Percentiles rank a stretch among this genome's conserved stretches.
Conservation (phyloP, 1,140 invertebrate species). For the Brachionus paranguensis region DNA sequence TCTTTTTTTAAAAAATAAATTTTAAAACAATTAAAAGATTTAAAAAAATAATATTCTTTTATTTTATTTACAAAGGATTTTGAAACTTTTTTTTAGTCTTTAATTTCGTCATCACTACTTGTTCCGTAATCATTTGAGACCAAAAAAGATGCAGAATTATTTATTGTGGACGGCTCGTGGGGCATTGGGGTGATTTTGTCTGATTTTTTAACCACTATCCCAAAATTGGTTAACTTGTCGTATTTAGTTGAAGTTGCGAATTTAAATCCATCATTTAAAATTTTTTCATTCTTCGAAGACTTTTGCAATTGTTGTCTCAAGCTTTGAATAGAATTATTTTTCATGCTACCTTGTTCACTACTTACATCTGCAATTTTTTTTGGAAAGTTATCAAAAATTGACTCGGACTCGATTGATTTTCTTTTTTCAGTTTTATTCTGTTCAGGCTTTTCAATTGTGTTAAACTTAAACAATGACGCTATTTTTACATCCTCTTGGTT, state of each 20-base stretch:
- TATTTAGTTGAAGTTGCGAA: neutral
- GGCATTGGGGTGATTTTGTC: neutral
- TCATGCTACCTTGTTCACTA: neutral
- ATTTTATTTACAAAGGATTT: neutral
- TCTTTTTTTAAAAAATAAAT: neutral
- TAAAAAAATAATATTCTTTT: neutral
- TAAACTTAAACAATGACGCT: slow-evolving; percentile 66
- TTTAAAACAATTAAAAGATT: neutral
- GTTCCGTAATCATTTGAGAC: neutral
- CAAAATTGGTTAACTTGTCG: neutral
- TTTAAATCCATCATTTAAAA: neutral
- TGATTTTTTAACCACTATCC: neutral
- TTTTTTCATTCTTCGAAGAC: neutral
- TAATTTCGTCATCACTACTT: neutral
- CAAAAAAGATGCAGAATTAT: neutral
- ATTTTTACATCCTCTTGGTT: slow-evolving; percentile 70
- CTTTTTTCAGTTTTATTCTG: neutral
- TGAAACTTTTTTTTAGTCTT: neutral
- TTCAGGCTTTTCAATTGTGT: slow-evolving; percentile 42
- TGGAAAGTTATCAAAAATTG: neutral
- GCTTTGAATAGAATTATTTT: neutral
- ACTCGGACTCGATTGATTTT: slow-evolving; percentile 8
- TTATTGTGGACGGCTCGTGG: neutral
- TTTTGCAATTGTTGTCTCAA: neutral
- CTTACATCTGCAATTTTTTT: neutral